phyloP scores from a whole-genome alignment of 2,797 vertebrate genomes.

The Sebastiscus tertius region DNA sequence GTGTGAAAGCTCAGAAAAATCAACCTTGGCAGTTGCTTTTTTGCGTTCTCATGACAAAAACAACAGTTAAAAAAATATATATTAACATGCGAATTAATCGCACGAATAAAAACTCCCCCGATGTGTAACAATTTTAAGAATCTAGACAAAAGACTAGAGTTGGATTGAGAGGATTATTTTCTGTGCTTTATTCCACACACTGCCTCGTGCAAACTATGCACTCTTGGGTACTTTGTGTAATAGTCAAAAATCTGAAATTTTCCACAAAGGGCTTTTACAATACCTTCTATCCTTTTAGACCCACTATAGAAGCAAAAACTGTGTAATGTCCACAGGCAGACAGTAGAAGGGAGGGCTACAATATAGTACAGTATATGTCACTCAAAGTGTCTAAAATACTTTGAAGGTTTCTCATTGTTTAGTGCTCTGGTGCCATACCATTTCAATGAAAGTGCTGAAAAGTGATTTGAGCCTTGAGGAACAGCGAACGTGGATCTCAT shows the following conservation, averaged over 20 bases:
- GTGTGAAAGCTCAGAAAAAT: no score
- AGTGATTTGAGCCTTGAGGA: conserved; percentile 75
- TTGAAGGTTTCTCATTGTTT: conserved; percentile 64
- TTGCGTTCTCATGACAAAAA: no score
- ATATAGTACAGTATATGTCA: conserved; percentile 8
- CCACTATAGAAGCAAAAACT: background rate
- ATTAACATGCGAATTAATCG: no score
- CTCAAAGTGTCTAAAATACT: conserved; percentile 55
- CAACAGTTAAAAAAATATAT: no score
- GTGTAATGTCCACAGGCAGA: background rate
- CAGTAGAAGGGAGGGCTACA: background rate
- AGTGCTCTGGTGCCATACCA: conserved; percentile 15
- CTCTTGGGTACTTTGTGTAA: background rate
- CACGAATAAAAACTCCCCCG: no score
- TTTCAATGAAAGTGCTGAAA: conserved; percentile 43
- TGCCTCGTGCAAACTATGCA: background rate
- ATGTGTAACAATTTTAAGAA: background rate
- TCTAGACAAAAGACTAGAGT: background rate
- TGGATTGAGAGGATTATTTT: background rate
- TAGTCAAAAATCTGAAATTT: background rate
- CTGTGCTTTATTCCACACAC: background rate
- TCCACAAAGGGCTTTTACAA: background rate
- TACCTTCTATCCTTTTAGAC: background rate
- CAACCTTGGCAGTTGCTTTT: no score
- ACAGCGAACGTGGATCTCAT: conserved; percentile 64